Evolutionary conservation across 1,140 invertebrate genomes (phyloP), one percentile per base, ranked within the genome.

Genomic region (Chlorops oryzae): DNA sequence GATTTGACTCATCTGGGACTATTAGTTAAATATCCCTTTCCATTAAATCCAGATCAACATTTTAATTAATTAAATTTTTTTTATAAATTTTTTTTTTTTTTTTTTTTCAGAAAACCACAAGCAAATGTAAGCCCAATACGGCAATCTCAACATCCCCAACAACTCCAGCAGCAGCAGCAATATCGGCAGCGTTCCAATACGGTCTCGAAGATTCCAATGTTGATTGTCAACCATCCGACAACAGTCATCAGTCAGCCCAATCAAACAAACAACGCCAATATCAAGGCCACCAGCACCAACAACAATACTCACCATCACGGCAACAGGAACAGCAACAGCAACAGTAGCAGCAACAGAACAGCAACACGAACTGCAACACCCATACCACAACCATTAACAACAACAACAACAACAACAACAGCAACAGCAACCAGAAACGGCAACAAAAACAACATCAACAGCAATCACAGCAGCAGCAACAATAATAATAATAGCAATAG

Each of bases 51-150:
- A n/a, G n/a, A n/a, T n/a, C n/a, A n/a, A n/a, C n/a, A n/a, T n/a
- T n/a, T n/a, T n/a, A n/a, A n/a, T n/a, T n/a, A n/a, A n/a, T n/a
- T n/a, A n/a, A n/a, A n/a, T n/a, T n/a, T n/a, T n/a, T n/a, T 46
- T 46, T 43, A 28, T 15, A 15, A 5, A n/a, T 40, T 46, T 27
- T 28, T 45, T 46, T 40, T 27, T 25, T 21, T 45, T 38, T 15
- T 24, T 44, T 51, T 44, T 52, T 56, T 15, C 50, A 70, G 67
- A 70, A 70, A 70, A 70, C 63, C 62, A 59, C 68, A 71, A 65
- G 65, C 65, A 65, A 72, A 70, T 63, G 68, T 69, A 54, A 72
- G 69, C 59, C 69, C 69, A 55, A 70, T 70, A 57, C 65, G 62
- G 51, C 69, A 71, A 56, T 59, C 58, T 50, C 47, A 52, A 39